phyloP scores from a whole-genome alignment of 1,140 invertebrate species.

The Gonatopus flavifemur region DNA sequence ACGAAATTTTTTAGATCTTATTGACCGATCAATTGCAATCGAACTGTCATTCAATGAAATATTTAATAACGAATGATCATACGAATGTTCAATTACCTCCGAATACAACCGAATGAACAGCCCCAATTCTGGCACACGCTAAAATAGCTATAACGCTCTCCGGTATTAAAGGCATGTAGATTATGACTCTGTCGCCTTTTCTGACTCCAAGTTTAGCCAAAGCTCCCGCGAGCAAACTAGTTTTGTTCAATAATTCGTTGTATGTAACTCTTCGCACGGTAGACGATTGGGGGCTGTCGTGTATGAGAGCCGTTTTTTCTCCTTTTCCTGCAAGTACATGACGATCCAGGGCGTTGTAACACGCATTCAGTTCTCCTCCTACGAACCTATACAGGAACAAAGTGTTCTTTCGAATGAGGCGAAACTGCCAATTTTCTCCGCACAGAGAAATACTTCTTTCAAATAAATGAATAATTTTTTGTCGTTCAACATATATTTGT shows the following conservation, averaged over 20 bases:
- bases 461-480: too few relatives aligned
- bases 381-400: conserved; percentile 78
- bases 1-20: too few relatives aligned
- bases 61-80: too few relatives aligned
- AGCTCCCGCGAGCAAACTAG: conserved; percentile 75
- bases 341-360: conserved; percentile 89
- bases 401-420: too few relatives aligned
- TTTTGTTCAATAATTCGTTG: conserved; percentile 75
- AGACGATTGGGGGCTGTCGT: conserved; percentile 86
- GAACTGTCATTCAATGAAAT: too few relatives aligned
- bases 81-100: conserved; percentile 65
- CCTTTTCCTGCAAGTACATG: conserved; percentile 81
- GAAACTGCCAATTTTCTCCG: too few relatives aligned
- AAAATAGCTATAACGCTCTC: conserved; percentile 86
- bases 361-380: conserved; percentile 88
- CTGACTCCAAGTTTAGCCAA: conserved; percentile 72
- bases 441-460: too few relatives aligned
- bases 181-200: conserved; percentile 78
- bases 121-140: conserved; percentile 79
- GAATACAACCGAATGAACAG: conserved; percentile 86
- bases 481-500: too few relatives aligned
- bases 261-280: conserved; percentile 78
- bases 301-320: conserved; percentile 78
- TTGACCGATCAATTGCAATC: too few relatives aligned
- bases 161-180: conserved; percentile 91